Percentiles rank a stretch among this genome's conserved stretches.
These are phyloP conservation scores for Hepsetus odoe DNA, from an alignment of 2,113 vertebrate species.

Conservation along the genomic window DNA sequence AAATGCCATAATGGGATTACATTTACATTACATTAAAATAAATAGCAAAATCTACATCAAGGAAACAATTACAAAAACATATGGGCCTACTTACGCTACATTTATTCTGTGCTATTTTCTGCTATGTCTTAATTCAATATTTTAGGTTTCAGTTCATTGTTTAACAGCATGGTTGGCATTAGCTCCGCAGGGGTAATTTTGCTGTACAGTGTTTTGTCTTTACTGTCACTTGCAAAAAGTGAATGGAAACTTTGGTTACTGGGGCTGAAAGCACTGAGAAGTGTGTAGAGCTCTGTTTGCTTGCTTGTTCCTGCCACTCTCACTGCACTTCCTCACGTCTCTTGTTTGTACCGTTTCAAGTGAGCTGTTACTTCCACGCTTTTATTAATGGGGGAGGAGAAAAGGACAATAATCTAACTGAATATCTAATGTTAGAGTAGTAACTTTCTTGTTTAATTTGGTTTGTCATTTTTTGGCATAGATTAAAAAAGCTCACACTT, in stretches of 20 bases:
- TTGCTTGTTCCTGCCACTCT: constrained; percentile 7
- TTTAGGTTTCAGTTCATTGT: background rate
- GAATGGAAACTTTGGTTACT: constrained; percentile 37
- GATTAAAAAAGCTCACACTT: background rate
- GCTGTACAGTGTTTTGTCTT: background rate
- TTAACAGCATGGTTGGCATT: background rate
- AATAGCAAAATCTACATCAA: too few relatives aligned
- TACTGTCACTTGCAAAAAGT: constrained; percentile 4
- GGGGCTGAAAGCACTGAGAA: background rate
- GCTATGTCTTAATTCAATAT: background rate
- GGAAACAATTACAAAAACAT: too few relatives aligned
- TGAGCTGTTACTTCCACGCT: background rate
- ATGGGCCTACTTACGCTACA: too few relatives aligned
- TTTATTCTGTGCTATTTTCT: too few relatives aligned
- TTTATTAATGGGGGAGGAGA: background rate
- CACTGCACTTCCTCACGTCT: background rate
- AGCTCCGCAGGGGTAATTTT: background rate
- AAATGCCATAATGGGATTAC: too few relatives aligned
- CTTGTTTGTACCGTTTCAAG: background rate
- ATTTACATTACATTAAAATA: too few relatives aligned
- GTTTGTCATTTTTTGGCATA: background rate
- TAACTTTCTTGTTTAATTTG: background rate
- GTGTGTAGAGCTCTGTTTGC: background rate
- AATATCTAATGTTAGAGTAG: background rate
- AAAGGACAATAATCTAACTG: background rate